These are phyloP conservation scores for Erebia epiphron DNA, from an alignment of 2,888 invertebrate species.

Conservation along the genomic window DNA sequence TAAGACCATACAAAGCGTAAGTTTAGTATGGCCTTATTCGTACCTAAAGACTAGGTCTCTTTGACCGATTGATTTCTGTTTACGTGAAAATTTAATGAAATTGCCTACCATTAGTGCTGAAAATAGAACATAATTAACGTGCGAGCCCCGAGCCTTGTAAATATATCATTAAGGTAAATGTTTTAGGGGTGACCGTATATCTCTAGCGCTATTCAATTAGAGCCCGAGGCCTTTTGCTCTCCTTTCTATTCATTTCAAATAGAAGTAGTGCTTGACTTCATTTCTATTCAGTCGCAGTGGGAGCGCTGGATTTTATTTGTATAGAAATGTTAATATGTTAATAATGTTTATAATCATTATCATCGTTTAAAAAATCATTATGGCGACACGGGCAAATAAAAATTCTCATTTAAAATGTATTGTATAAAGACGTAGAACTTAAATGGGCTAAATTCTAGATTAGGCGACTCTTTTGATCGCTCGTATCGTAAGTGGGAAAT, in stretches of 20 bases:
- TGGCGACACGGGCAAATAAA: no score
- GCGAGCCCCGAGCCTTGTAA: conserved; percentile 6
- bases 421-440: no score
- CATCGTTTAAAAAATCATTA: background rate
- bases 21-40: no score
- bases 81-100: conserved; percentile 13
- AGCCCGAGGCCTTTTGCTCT: background rate
- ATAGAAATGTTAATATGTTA: background rate
- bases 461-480: no score
- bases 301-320: background rate
- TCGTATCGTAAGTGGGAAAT: no score
- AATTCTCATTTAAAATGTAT: no score
- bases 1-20: no score
- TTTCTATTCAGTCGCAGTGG: background rate
- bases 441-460: no score
- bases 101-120: conserved; percentile 8
- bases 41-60: background rate
- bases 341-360: no score
- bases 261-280: background rate
- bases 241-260: conserved; percentile 1
- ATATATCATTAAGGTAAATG: conserved; percentile 21
- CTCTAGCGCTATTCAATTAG: conserved; percentile 7
- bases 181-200: conserved; percentile 9
- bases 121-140: conserved; percentile 19
- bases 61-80: background rate